Conservation (phyloP, 2,797 vertebrate species). For the Lagodon rhomboides region DNA sequence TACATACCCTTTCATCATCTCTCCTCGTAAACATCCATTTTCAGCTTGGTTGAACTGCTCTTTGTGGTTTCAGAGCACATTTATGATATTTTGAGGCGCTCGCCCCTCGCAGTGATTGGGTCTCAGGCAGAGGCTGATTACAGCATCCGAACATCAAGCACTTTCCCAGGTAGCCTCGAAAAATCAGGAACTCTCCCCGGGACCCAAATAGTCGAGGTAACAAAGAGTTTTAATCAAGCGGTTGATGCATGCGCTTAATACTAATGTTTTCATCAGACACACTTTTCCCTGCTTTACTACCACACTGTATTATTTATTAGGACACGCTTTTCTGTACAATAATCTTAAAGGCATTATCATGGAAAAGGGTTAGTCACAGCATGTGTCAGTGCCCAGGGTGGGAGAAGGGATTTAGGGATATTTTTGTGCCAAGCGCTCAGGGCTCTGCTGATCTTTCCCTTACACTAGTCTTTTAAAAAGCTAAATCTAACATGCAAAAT, state of each 20-base stretch:
- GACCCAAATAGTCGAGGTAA: constrained; percentile 38
- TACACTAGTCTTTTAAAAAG: constrained; percentile 51
- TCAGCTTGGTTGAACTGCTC: constrained; percentile 53
- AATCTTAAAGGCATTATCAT: constrained; percentile 66
- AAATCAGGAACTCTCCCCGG: constrained; percentile 66
- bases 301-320: constrained; percentile 65
- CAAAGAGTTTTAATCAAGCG: constrained; percentile 62
- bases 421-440: constrained; percentile 74
- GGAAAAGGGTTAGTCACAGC: constrained; percentile 77
- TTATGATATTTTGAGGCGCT: constrained; percentile 61
- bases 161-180: constrained; percentile 51
- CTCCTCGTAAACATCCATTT: constrained; percentile 63
- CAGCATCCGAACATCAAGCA: constrained; percentile 51
- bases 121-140: constrained; percentile 77
- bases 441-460: constrained; percentile 67
- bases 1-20: constrained; percentile 41
- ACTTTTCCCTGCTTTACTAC: constrained; percentile 41
- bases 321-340: constrained; percentile 62
- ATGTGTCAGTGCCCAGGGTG: constrained; percentile 72
- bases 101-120: constrained; percentile 60
- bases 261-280: constrained; percentile 53
- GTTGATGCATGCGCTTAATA: constrained; percentile 37
- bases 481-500: constrained; percentile 68
- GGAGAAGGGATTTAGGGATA: constrained; percentile 73
- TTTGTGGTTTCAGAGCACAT: constrained; percentile 61